Evolutionary conservation across 2,888 invertebrate species (phyloP), one percentile per base, ranked within the genome.

Genomic region (Adineta ricciae): DNA sequence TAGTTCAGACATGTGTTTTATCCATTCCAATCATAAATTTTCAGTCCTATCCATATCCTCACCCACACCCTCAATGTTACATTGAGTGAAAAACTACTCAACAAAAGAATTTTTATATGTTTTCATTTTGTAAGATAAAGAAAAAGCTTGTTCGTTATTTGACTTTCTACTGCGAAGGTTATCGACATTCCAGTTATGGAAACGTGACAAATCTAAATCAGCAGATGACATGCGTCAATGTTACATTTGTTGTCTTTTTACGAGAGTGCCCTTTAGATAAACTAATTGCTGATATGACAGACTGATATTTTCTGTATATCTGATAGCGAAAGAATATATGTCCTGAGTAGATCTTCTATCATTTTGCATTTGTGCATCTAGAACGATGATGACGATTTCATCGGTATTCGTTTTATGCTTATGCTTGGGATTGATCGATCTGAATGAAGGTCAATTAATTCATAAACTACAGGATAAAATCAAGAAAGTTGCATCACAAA

Each of bases 381-480:
- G n/a, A n/a, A n/a, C n/a, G 11, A 36, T 16, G 32, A 64, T 64
- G 64, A 46, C 11, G 5, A 7, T 32, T 27, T 7, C 19, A 27
- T 19, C 19, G 50, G 19, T 50, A 50, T 16, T 64, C 1, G 14
- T 32, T 3, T 27, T 36, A 36, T 2, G 27, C 5, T 64, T 64
- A 36, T 64, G 32, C 4, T 32, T 27, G 2, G 64, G 16, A 1
- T 64, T 64, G 32, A 3, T 64, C 32, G 19, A 14, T 19, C 19
- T 32, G 27, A 64, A 16, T 64, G 64, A 64, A 64, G 27, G 32
- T 38, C 41, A 78, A 41, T n/a, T 78, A 78, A n/a, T 78, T 41
- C 41, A 78, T n/a, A 78, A 78, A 78, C 16, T 78, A 14, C 78
- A 78, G 41, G 78, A 78, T 78, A 78, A 78, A 78, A 41, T 78